Conservation (phyloP, 1,140 invertebrate species). For the Heliconius congener region DNA sequence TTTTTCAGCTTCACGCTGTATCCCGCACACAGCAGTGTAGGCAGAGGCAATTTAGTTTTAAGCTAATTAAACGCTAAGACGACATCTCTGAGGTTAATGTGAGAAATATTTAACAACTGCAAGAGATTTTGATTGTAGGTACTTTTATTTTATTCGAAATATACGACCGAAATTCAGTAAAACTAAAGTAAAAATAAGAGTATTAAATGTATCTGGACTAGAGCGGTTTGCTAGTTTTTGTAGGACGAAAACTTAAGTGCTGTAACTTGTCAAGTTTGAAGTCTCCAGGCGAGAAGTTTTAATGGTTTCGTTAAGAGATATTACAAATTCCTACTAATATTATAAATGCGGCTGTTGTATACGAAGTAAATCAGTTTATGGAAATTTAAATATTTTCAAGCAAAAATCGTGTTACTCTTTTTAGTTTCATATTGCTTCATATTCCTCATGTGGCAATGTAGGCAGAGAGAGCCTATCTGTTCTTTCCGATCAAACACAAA, state of each 20-base stretch:
- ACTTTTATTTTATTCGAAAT: background rate
- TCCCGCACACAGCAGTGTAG: too few relatives aligned
- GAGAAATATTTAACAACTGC: background rate
- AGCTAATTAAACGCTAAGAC: too few relatives aligned
- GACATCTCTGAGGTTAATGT: too few relatives aligned
- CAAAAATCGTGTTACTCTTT: too few relatives aligned
- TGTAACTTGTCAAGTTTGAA: constrained; percentile 15
- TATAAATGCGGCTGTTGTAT: background rate
- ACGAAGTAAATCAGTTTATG: background rate
- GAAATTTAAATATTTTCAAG: background rate
- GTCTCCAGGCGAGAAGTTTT: constrained; percentile 21
- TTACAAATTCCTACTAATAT: constrained; percentile 1
- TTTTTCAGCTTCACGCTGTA: too few relatives aligned
- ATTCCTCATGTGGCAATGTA: too few relatives aligned
- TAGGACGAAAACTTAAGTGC: background rate
- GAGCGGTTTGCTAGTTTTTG: constrained; percentile 15
- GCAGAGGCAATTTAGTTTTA: too few relatives aligned
- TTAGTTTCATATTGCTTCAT: too few relatives aligned
- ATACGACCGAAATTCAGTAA: background rate
- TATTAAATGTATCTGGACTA: constrained; percentile 8
- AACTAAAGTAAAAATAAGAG: constrained; percentile 11
- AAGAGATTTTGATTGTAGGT: background rate
- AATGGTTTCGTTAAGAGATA: constrained; percentile 21
- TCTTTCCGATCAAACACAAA: too few relatives aligned
- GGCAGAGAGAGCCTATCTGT: too few relatives aligned